These are phyloP conservation scores for Magallana nippona DNA, from an alignment of 2,888 invertebrate species.

Conservation along the genomic window DNA sequence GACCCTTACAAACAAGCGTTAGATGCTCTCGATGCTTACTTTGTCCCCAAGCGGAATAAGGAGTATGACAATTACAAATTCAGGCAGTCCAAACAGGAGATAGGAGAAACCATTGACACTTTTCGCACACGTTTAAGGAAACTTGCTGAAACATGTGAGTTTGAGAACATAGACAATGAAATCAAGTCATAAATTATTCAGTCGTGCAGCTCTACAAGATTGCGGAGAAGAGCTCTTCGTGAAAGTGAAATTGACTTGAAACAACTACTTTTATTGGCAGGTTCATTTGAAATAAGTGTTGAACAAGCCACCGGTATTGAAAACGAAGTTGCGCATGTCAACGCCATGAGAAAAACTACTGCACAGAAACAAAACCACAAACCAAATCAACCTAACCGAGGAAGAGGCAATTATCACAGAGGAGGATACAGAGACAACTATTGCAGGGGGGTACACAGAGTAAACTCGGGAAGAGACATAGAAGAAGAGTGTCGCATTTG, in stretches of 20 bases:
- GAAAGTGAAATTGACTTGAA: constrained; percentile 34
- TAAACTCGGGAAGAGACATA: not conserved
- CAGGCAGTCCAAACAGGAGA: constrained; percentile 20
- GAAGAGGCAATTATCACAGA: not conserved
- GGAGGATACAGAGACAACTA: too few relatives aligned
- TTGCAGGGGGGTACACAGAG: too few relatives aligned
- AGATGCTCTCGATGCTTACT: constrained; percentile 33
- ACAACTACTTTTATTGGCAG: not conserved
- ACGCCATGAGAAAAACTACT: not conserved
- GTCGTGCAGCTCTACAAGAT: constrained; percentile 29
- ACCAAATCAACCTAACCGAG: not conserved
- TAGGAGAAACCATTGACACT: constrained; percentile 30
- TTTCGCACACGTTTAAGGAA: constrained; percentile 34
- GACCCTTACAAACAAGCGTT: constrained; percentile 40
- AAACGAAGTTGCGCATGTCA: not conserved
- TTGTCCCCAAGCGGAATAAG: constrained; percentile 35
- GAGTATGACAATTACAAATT: constrained; percentile 36
- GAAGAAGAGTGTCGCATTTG: not conserved
- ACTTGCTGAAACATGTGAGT: constrained; percentile 41
- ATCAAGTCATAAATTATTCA: constrained; percentile 43
- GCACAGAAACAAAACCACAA: not conserved
- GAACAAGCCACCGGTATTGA: constrained; percentile 10
- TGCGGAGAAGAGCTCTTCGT: not conserved
- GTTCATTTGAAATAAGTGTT: constrained; percentile 45
- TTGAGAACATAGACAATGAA: not conserved